Conservation (phyloP, 1,140 invertebrate genomes). For the Rhopalosiphum maidis region DNA sequence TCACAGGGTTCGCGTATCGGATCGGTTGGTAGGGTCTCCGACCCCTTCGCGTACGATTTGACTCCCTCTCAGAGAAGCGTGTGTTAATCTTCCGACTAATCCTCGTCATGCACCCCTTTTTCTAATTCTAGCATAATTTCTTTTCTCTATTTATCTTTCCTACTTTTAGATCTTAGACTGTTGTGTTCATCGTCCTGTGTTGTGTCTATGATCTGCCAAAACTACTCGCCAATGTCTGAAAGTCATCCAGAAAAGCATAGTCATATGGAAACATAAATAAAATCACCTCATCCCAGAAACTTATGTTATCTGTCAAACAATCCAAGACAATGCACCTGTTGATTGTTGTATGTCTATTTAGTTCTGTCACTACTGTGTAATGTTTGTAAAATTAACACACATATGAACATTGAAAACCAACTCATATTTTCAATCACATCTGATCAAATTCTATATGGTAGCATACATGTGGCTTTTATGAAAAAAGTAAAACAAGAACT, state of each 20-base stretch:
- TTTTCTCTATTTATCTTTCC: slow-evolving; percentile 6
- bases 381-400: background rate
- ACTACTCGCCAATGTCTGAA: background rate
- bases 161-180: background rate
- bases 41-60: background rate
- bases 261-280: background rate
- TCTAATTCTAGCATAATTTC: background rate
- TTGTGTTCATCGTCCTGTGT: background rate
- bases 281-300: slow-evolving; percentile 27
- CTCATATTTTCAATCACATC: slow-evolving; percentile 27
- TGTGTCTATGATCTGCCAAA: no score
- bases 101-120: background rate
- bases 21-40: background rate
- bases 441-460: slow-evolving; percentile 4
- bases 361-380: background rate
- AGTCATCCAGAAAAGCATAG: slow-evolving; percentile 11
- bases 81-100: background rate
- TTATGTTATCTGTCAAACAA: background rate
- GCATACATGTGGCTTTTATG: background rate
- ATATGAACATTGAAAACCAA: slow-evolving; percentile 4
- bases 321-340: background rate
- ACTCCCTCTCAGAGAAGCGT: background rate
- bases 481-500: slow-evolving; percentile 33
- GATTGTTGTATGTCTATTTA: background rate
- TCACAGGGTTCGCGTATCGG: background rate